phyloP scores from a whole-genome alignment of 2,113 vertebrate genomes.

The Phaethon lepturus region DNA sequence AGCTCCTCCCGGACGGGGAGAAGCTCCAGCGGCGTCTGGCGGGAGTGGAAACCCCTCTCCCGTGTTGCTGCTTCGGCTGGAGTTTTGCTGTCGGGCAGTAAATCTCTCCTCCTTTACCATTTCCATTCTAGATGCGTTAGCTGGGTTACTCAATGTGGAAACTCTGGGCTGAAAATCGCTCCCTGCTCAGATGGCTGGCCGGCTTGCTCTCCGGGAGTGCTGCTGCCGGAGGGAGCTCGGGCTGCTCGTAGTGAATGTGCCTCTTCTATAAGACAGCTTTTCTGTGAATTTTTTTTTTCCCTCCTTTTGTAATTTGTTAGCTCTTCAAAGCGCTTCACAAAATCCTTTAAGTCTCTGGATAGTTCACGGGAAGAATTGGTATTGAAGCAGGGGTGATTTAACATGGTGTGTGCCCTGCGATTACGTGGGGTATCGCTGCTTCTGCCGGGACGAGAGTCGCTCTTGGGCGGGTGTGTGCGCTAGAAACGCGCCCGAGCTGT shows the following conservation, averaged over 20 bases:
- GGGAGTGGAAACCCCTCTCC: not conserved
- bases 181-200: not conserved
- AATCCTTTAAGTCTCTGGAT: not conserved
- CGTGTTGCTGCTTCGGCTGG: not conserved
- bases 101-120: not conserved
- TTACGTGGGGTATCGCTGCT: not conserved
- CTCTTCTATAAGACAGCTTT: not conserved
- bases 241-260: not conserved
- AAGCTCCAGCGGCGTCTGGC: not conserved
- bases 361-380: not conserved
- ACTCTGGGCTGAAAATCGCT: not conserved
- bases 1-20: not conserved
- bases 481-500: not conserved
- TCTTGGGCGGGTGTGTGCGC: fast-evolving
- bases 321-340: not conserved
- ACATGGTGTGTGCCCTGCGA: not conserved
- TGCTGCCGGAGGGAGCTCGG: not conserved
- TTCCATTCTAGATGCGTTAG: not conserved
- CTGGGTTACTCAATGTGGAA: not conserved
- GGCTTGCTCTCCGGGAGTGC: not conserved
- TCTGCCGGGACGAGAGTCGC: not conserved
- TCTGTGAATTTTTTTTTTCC: not conserved
- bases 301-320: not conserved
- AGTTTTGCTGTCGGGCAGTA: not conserved
- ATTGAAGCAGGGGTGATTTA: not conserved